Percentiles rank a stretch among this genome's conserved stretches.
phyloP scores from a whole-genome alignment of 2,113 vertebrate species.

The Psephotus haematonotus region DNA sequence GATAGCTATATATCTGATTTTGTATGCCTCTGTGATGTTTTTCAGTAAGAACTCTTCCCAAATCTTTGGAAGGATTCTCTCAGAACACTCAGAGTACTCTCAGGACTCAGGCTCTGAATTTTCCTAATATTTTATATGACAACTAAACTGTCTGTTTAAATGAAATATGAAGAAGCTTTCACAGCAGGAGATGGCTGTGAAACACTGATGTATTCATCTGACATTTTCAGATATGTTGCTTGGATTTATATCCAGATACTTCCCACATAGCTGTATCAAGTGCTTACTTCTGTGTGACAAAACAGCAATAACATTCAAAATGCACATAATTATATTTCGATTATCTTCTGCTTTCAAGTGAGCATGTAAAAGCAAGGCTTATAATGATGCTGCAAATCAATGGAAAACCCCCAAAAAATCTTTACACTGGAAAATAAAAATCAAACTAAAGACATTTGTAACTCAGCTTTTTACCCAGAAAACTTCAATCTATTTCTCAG shows the following conservation, averaged over 20 bases:
- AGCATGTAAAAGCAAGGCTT: background rate
- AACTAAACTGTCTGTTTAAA: slow-evolving; percentile 24
- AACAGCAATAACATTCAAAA: background rate
- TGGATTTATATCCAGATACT: background rate
- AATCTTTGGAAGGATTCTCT: background rate
- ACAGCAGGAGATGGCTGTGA: background rate
- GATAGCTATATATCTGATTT: background rate
- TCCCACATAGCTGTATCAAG: background rate
- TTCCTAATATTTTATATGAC: background rate
- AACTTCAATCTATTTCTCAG: background rate
- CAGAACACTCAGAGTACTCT: too few relatives aligned
- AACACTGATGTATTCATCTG: slow-evolving; percentile 13
- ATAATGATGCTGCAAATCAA: background rate
- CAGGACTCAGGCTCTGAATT: background rate
- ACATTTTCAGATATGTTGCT: slow-evolving; percentile 47
- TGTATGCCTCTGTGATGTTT: background rate
- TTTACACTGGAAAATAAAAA: background rate
- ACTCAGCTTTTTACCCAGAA: background rate
- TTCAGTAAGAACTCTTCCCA: background rate
- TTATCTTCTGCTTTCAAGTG: slow-evolving; percentile 6
- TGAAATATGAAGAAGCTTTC: slow-evolving; percentile 8
- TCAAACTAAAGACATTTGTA: background rate
- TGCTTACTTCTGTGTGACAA: background rate
- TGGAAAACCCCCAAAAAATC: background rate
- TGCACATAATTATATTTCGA: background rate